Conservation (phyloP, 2,113 vertebrate genomes). For the Osmerus eperlanus region DNA sequence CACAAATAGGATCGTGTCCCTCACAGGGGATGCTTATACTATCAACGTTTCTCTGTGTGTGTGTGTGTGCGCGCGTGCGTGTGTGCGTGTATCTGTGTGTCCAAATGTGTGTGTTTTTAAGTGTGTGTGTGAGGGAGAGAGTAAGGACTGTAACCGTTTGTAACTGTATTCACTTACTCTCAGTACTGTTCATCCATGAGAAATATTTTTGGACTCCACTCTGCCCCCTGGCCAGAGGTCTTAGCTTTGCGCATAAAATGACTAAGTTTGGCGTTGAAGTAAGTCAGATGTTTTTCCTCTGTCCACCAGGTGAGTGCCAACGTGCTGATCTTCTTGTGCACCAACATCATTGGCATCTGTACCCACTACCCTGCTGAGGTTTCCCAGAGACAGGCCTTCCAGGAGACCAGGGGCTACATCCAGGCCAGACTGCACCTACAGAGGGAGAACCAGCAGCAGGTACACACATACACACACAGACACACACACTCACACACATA, state of each 20-base stretch:
- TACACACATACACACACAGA: conserved; percentile 39
- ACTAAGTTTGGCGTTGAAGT: not conserved
- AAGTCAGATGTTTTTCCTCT: not conserved
- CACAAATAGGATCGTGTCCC: conserved; percentile 41
- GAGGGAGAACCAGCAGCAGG: conserved; percentile 95
- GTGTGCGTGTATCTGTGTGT: conserved; percentile 11
- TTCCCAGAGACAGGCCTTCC: conserved; percentile 95
- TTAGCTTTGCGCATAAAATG: not conserved
- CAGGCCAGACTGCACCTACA: conserved; percentile 92
- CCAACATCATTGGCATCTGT: conserved; percentile 93
- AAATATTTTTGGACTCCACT: not conserved
- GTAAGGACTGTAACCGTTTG: not conserved
- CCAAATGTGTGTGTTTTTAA: not conserved
- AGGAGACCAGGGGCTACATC: conserved; percentile 94
- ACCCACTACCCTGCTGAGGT: conserved; percentile 96
- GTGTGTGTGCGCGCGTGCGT: not conserved
- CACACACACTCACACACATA: not conserved
- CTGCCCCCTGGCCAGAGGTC: not conserved
- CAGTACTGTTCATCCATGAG: not conserved
- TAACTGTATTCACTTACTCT: no score
- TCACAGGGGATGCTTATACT: conserved; percentile 31
- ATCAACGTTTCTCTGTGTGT: not conserved
- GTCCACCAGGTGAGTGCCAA: conserved; percentile 84
- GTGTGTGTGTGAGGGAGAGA: not conserved
- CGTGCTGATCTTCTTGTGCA: conserved; percentile 92